Base-by-base conservation (phyloP, 2,797 vertebrate species). In the Tangara arthus region DNA sequence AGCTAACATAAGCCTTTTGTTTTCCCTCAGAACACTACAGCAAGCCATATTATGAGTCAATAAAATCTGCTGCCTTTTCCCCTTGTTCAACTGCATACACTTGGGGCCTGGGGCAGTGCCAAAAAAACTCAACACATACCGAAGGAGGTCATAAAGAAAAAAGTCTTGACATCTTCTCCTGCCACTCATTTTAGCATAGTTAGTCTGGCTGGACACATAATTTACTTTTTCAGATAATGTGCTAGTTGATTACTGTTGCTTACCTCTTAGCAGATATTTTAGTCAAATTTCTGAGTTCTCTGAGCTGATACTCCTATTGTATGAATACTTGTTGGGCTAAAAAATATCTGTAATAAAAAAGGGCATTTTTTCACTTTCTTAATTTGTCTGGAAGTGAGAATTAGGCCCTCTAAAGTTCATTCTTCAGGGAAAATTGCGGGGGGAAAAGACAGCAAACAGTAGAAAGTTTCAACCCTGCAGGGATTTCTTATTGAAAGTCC, bases 1-100 rank as follows among this genome's bases (percentile, higher is more conserved):
- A 89, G 61, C 70, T 92, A 96, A 95, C 93, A 95, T 80, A 96
- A 94, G 89, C 59, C 55, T 83, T 94, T 96, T 95, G 85, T 96
- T 94, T 95, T 91, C 55, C 28, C n/a, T 69, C 55, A 68, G 80
- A 89, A 86, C 56, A 72, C 82, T 87, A 68, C 65, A 89, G 81
- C 65, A 90, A 94, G 53, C 39, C 80, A 42, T 93, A 87, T 90
- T 95, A 93, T 82, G 80, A 93, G 83, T 87, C 92, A 91, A 88
- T 94, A 94, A 91, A 94, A 91, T 89, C 79, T 81, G 61, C 70
- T 95, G 76, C 87, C 89, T 94, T 95, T 94, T 46, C 23, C 52
- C 34, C 80, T 87, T 78, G 18, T 90, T 91, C 50, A 72, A 42
- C 46, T 66, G 41, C 60, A 86, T 53, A 86, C 82, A 59, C 57